A percentile compares a stretch with the other conserved stretches of the same genome.
Evolutionary conservation across 2,113 vertebrate genomes (phyloP).

Genomic region (Dolichallabes microphthalmus): DNA sequence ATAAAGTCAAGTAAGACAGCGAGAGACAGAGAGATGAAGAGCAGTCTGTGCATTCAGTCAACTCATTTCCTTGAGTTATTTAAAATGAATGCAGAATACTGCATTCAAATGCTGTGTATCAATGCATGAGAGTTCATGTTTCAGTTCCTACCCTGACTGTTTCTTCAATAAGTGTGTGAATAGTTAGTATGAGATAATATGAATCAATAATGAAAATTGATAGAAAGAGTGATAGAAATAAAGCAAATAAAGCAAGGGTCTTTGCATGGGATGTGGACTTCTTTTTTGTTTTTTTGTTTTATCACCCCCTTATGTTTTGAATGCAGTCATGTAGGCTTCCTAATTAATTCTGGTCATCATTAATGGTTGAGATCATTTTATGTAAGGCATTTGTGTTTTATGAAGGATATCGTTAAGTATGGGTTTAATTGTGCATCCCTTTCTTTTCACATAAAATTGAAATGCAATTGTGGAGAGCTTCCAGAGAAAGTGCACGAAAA

Average conservation of each 20-base stretch:
- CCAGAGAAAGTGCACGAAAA: neutral
- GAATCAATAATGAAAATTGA: neutral
- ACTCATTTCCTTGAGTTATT: neutral
- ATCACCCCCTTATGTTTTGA: slow-evolving; percentile 29
- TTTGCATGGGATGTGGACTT: slow-evolving; percentile 1
- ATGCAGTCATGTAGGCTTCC: slow-evolving; percentile 22
- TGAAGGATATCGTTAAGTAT: slow-evolving; percentile 44
- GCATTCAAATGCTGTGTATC: neutral
- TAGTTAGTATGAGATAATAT: neutral
- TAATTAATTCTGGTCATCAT: slow-evolving; percentile 29
- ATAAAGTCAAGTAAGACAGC: neutral
- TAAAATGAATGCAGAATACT: slow-evolving; percentile 13
- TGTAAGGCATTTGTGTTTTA: slow-evolving; percentile 16
- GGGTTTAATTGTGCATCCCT: slow-evolving; percentile 37
- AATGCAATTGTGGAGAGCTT: slow-evolving; percentile 7
- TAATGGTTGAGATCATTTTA: slow-evolving; percentile 20
- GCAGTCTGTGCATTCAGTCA: neutral
- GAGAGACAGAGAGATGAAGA: neutral
- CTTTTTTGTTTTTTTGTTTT: neutral
- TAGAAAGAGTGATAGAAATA: neutral
- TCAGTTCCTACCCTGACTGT: neutral
- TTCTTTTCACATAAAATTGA: slow-evolving; percentile 1
- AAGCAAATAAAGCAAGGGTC: neutral
- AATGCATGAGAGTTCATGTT: neutral
- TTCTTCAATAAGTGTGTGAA: neutral